Evolutionary conservation across 2,797 vertebrate species (phyloP).

Genomic region (Bufotes viridis): DNA sequence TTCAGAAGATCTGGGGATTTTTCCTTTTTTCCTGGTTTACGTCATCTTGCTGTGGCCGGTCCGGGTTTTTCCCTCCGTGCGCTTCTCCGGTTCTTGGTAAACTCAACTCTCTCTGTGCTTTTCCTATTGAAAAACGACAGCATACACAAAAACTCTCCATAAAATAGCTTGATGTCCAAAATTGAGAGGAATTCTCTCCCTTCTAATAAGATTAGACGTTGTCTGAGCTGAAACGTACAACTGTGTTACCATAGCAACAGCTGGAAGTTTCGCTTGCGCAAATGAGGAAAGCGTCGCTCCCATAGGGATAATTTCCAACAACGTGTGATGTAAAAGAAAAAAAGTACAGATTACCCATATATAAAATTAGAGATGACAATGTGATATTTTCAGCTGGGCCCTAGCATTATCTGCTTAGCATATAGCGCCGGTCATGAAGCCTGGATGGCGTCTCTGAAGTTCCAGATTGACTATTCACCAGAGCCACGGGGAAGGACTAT

Average conservation of each 20-base stretch:
- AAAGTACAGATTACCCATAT: constrained; percentile 18
- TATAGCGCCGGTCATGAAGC: fast-evolving
- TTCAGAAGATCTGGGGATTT: too few species aligned
- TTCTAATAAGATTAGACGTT: constrained; percentile 66
- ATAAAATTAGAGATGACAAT: constrained; percentile 24
- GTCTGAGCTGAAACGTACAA: constrained; percentile 69
- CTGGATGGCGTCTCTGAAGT: neutral
- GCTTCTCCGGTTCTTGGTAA: too few species aligned
- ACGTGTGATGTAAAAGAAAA: constrained; percentile 6
- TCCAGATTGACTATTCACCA: neutral
- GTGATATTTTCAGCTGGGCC: neutral
- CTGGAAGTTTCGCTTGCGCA: constrained; percentile 63
- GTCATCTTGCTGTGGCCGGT: too few species aligned
- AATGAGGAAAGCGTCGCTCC: constrained; percentile 49
- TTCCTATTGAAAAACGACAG: neutral
- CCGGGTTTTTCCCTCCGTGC: too few species aligned
- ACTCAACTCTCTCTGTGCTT: too few species aligned
- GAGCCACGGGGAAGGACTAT: constrained; percentile 41
- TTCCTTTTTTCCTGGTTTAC: too few species aligned
- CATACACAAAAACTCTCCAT: neutral
- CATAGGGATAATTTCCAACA: constrained; percentile 29
- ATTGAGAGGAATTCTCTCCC: constrained; percentile 64
- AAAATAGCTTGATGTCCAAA: constrained; percentile 29
- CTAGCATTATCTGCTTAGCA: constrained; percentile 5
- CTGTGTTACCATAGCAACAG: constrained; percentile 71